phyloP scores from a whole-genome alignment of 1,140 invertebrate species.

The Calycopis cecrops region DNA sequence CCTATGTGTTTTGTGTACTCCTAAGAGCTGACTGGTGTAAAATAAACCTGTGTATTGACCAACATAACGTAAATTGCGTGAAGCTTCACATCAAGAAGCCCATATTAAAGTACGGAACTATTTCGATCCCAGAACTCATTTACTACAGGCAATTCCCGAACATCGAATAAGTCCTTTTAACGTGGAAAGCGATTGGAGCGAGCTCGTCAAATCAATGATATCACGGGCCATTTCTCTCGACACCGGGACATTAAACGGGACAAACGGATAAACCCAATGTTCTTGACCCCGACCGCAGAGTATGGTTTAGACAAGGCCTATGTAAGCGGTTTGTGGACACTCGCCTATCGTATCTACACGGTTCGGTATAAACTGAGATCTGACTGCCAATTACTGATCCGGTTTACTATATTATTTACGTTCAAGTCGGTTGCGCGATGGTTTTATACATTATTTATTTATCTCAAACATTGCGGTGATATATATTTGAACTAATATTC shows the following conservation, averaged over 20 bases:
- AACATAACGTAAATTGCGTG: not conserved
- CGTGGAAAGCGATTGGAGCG: too few species aligned
- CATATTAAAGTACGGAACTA: not conserved
- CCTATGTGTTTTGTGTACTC: too few species aligned
- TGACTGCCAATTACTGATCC: not conserved
- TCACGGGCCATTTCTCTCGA: constrained; percentile 29
- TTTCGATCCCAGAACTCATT: constrained; percentile 3
- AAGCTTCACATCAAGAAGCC: not conserved
- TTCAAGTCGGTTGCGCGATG: too few species aligned
- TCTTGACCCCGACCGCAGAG: constrained; percentile 32
- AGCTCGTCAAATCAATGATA: constrained; percentile 14
- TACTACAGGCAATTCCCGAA: not conserved
- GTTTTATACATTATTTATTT: too few species aligned
- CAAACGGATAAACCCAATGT: constrained; percentile 32
- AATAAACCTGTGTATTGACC: too few species aligned
- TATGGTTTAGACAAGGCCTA: constrained; percentile 31
- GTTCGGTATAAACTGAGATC: constrained; percentile 2
- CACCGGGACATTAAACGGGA: constrained; percentile 30
- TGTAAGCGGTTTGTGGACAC: constrained; percentile 15
- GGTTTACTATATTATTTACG: too few species aligned
- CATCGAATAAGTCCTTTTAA: too few species aligned
- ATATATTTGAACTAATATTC: too few species aligned
- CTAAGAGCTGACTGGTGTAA: too few species aligned
- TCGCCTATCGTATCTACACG: not conserved
- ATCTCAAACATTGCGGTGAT: too few species aligned